Conservation (phyloP, 23 tunicate genomes). For the Halocynthia aurantium region DNA sequence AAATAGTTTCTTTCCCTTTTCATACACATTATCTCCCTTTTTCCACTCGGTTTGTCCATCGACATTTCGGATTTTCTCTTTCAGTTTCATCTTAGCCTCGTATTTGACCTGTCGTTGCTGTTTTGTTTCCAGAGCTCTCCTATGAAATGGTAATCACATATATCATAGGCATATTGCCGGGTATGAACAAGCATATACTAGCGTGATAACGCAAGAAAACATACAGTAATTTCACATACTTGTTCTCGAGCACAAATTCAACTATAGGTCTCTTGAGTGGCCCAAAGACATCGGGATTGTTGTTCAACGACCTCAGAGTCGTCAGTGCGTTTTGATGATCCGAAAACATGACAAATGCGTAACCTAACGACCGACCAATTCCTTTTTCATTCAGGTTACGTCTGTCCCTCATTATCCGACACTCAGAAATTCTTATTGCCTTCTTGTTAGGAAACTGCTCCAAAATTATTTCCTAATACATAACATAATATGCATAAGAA, state of each 20-base stretch:
- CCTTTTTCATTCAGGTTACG: slow-evolving; percentile 48
- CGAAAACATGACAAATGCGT: slow-evolving; percentile 74
- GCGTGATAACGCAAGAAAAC: neutral
- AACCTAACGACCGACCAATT: slow-evolving; percentile 69
- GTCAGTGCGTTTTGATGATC: slow-evolving; percentile 79
- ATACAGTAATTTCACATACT: slow-evolving; percentile 4
- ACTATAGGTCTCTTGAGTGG: slow-evolving; percentile 90
- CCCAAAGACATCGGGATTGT: slow-evolving; percentile 84
- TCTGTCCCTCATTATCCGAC: slow-evolving; percentile 72
- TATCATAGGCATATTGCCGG: neutral
- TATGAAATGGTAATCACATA: neutral
- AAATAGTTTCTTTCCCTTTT: neutral
- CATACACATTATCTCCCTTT: neutral
- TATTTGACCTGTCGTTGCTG: slow-evolving; percentile 44
- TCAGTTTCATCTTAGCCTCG: slow-evolving; percentile 39
- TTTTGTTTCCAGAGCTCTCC: slow-evolving; percentile 54
- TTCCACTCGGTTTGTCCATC: slow-evolving; percentile 10
- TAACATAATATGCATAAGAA: neutral
- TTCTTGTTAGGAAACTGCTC: slow-evolving; percentile 32
- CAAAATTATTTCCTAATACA: slow-evolving; percentile 28
- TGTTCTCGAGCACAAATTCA: slow-evolving; percentile 95
- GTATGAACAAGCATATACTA: neutral
- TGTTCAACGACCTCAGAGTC: slow-evolving; percentile 77
- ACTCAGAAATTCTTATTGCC: slow-evolving; percentile 31
- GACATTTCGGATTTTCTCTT: slow-evolving; percentile 4